Base-by-base conservation (phyloP, 1,140 invertebrate genomes). In the Saccostrea cuccullata region DNA sequence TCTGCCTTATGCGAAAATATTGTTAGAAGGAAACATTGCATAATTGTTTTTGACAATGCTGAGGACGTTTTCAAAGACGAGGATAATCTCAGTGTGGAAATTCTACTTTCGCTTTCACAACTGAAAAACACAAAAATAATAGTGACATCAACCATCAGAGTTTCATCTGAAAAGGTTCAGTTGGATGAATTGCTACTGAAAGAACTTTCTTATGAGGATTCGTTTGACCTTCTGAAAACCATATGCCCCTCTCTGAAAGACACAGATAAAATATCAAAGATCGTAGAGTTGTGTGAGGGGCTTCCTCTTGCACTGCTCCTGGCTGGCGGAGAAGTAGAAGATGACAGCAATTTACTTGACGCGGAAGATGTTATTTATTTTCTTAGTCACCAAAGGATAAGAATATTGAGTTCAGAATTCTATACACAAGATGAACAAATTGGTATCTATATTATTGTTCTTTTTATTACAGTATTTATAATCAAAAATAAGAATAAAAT, bases 221-320 rank as follows among this genome's bases (percentile, higher is more conserved):
- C 88, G 1, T 47, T 23, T 12, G 88, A 89, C 20, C 73, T 89
- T 20, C 23, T 89, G 9, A 47, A 85, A n/a, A 87, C 9, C 5
- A 40, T 70, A 20, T 86, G 85, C 55, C 88, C 88, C 2, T 77
- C 82, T 23, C 85, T 89, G 17, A 67, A 77, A 9, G 86, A 85
- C 73, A 86, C 60, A 47, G 36, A 83, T 17, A 55, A 84, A 23
- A 13, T 89, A 2, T 47, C 60, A 20, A 60, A 40, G 9, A 89
- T 89, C 77, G 86, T 85, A 58, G 55, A 87, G 0, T 55, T 84
- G 1, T 89, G 88, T 60, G 88, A 87, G 17, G 88, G 88, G 26
- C 67, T 89, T 89, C 88, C 88, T 23, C 56, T 89, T 12, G 88
- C 88, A 58, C 56, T 87, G 86, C 26, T 89, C 30, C 36, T 89